These are phyloP conservation scores for Tetranychus cinnabarinus DNA, from an alignment of 1,140 invertebrate genomes.

Conservation along the genomic window DNA sequence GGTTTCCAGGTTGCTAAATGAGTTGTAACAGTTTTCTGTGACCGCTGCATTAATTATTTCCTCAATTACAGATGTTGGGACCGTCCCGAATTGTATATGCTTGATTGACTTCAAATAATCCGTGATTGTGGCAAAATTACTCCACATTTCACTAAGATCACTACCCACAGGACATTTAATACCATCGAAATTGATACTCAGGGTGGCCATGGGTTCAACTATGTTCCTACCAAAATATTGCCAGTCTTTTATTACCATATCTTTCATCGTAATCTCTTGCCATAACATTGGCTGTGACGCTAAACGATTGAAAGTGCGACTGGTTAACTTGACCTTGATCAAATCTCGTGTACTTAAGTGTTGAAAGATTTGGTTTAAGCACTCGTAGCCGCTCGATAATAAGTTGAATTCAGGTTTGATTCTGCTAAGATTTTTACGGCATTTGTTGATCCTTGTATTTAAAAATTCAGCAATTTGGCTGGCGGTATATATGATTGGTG, in stretches of 20 bases:
- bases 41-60: neutral
- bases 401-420: neutral
- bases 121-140: neutral
- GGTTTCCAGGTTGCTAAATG: neutral
- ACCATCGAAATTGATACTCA: constrained; percentile 3
- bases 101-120: constrained; percentile 2
- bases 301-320: constrained; percentile 1
- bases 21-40: constrained; percentile 1
- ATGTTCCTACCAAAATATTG: neutral
- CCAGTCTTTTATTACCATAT: constrained; percentile 5
- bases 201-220: neutral
- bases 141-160: neutral
- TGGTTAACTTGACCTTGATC: neutral
- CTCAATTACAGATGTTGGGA: constrained; percentile 5
- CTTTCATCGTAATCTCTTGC: neutral
- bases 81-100: neutral
- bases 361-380: neutral
- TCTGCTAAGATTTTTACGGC: neutral
- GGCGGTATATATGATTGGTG: neutral
- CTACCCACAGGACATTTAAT: neutral
- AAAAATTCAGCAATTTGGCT: neutral
- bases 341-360: constrained; percentile 5
- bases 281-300: neutral
- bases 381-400: neutral
- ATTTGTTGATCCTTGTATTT: neutral